phyloP scores from a whole-genome alignment of 2,888 invertebrate species.

The Pogonocherus hispidulus region DNA sequence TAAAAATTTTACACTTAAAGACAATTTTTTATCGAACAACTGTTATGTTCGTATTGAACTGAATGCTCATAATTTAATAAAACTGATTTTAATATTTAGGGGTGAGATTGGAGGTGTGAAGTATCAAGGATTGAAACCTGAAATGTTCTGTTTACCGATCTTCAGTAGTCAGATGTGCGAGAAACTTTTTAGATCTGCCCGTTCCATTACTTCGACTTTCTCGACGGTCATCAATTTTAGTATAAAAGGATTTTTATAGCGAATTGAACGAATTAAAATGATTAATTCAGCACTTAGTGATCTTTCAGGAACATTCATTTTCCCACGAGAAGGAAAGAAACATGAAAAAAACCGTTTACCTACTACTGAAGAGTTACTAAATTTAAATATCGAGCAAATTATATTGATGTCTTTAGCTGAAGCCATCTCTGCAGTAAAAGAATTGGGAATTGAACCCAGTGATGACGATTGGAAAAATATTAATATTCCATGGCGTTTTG shows the following conservation, averaged over 20 bases:
- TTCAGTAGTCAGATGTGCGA: constrained; percentile 37
- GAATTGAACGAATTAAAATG: neutral
- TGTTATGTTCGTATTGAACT: neutral
- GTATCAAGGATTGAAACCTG: neutral
- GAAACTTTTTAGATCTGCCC: constrained; percentile 30
- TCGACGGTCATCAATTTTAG: constrained; percentile 37
- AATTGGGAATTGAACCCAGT: neutral
- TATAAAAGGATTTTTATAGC: constrained; percentile 48
- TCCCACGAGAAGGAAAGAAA: neutral
- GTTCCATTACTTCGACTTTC: constrained; percentile 32
- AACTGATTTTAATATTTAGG: neutral
- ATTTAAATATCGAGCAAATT: neutral
- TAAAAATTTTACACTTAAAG: neutral
- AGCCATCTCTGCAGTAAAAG: neutral
- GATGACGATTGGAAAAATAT: neutral
- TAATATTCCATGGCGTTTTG: neutral
- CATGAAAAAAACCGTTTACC: neutral
- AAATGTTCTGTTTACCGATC: constrained; percentile 17
- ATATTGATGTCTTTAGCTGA: neutral
- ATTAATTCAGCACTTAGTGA: neutral
- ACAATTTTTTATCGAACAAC: neutral
- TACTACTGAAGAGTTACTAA: neutral
- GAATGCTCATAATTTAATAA: neutral
- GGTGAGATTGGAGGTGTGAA: neutral
- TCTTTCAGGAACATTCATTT: neutral